phyloP scores from a whole-genome alignment of 2,113 vertebrate genomes.

The Glaucidium brasilianum region DNA sequence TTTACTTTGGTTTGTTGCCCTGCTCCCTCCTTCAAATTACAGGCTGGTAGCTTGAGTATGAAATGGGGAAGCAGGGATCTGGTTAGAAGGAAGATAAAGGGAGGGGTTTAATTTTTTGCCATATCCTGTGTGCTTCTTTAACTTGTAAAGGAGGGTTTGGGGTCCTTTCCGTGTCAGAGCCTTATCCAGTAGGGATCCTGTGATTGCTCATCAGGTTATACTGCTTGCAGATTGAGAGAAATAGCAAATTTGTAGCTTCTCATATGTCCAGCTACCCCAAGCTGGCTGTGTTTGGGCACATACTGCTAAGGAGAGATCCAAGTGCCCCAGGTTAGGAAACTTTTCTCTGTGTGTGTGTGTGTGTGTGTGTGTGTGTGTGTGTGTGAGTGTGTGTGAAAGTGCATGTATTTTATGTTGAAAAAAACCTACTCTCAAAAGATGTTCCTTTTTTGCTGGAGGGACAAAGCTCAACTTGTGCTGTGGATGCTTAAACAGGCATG shows the following conservation, averaged over 20 bases:
- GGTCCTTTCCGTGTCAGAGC: background rate
- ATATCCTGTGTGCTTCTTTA: background rate
- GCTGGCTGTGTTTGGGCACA: background rate
- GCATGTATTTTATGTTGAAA: background rate
- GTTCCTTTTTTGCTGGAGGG: background rate
- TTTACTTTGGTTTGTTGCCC: background rate
- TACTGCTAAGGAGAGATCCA: background rate
- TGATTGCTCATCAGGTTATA: background rate
- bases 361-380: too few relatives aligned
- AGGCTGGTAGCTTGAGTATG: background rate
- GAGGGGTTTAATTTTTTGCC: background rate
- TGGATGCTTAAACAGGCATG: background rate
- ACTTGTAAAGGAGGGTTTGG: background rate
- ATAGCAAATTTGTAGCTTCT: background rate
- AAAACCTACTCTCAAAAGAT: background rate
- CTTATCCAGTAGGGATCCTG: background rate
- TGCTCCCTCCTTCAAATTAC: background rate
- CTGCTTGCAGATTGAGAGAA: background rate
- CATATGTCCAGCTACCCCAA: fast-evolving
- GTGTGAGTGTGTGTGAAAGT: background rate
- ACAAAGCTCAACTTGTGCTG: too few relatives aligned
- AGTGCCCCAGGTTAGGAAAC: background rate
- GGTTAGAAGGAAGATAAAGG: background rate
- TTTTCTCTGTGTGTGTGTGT: background rate
- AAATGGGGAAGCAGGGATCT: background rate